A percentile compares a stretch with the other conserved stretches of the same genome.
phyloP scores from a whole-genome alignment of 2,113 vertebrate genomes.

The Cephalopholis sonnerati region DNA sequence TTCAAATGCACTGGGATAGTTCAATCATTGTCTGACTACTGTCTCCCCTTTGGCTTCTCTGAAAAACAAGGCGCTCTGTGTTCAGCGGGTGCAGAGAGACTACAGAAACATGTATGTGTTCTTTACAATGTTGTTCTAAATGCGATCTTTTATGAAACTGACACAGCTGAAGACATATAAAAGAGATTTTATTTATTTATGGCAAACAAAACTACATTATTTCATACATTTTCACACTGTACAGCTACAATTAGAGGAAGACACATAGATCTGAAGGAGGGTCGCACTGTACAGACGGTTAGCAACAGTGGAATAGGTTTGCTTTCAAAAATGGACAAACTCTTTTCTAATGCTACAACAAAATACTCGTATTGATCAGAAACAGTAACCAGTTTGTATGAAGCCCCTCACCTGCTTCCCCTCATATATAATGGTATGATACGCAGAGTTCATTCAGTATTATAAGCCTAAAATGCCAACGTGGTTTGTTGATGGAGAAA shows the following conservation, averaged over 20 bases:
- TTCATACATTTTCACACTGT: conserved; percentile 33
- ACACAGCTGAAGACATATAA: conserved; percentile 1
- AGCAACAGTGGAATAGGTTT: conserved; percentile 3
- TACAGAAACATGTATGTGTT: background rate
- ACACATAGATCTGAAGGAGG: conserved; percentile 9
- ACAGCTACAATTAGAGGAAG: conserved; percentile 38
- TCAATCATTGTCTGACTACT: conserved; percentile 32
- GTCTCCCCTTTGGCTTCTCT: conserved; percentile 19
- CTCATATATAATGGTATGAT: no score
- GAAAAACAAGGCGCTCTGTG: conserved; percentile 43
- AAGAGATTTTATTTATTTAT: conserved; percentile 28
- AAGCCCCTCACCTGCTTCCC: no score
- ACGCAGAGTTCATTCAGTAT: background rate
- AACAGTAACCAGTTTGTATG: background rate
- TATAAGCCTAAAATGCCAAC: background rate
- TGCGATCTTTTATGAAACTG: background rate
- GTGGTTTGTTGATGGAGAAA: background rate
- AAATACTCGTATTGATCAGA: conserved; percentile 2
- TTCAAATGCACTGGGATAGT: conserved; percentile 52
- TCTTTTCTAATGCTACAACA: conserved; percentile 2
- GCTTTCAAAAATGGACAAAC: conserved; percentile 23
- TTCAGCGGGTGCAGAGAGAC: conserved; percentile 8
- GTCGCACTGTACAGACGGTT: background rate
- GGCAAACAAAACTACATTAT: conserved; percentile 43
- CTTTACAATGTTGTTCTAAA: background rate